Conservation (phyloP, 92 coral and sea anemone species). For the Actinostola sp. region DNA sequence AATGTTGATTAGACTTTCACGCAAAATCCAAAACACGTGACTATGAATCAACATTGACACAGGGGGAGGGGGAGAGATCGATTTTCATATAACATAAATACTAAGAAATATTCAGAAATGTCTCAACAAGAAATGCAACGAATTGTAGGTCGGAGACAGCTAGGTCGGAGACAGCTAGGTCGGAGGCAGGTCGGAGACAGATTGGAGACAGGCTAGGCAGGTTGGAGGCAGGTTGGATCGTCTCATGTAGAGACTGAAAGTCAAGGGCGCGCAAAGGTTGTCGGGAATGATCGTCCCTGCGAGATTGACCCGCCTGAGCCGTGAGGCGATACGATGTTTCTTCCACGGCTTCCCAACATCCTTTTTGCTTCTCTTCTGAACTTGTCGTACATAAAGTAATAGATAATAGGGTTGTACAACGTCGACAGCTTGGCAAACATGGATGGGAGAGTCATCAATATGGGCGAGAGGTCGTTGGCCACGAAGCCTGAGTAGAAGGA, state of each 20-base stretch:
- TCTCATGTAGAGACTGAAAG: not conserved
- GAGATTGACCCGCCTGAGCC: not conserved
- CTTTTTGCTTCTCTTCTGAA: constrained; percentile 48
- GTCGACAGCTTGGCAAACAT: constrained; percentile 71
- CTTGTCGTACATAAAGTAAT: constrained; percentile 66
- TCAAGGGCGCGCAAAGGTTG: not conserved
- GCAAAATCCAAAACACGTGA: too few relatives aligned
- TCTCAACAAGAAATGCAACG: too few relatives aligned
- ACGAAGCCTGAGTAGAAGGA: constrained; percentile 61
- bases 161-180: too few relatives aligned
- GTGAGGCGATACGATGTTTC: not conserved
- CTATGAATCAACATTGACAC: too few relatives aligned
- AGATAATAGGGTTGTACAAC: constrained; percentile 73
- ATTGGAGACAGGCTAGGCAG: not conserved
- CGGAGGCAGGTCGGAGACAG: not conserved
- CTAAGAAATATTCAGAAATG: too few relatives aligned
- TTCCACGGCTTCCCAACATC: not conserved
- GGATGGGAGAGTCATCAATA: constrained; percentile 54
- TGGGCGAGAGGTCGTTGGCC: constrained; percentile 26
- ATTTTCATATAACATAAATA: too few relatives aligned
- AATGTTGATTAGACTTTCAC: too few relatives aligned
- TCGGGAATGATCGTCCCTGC: not conserved
- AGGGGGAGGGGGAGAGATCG: too few relatives aligned
- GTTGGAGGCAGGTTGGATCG: not conserved
- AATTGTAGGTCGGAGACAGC: too few relatives aligned